phyloP scores from a whole-genome alignment of 2,113 vertebrate genomes.

The Formicarius rufipectus region DNA sequence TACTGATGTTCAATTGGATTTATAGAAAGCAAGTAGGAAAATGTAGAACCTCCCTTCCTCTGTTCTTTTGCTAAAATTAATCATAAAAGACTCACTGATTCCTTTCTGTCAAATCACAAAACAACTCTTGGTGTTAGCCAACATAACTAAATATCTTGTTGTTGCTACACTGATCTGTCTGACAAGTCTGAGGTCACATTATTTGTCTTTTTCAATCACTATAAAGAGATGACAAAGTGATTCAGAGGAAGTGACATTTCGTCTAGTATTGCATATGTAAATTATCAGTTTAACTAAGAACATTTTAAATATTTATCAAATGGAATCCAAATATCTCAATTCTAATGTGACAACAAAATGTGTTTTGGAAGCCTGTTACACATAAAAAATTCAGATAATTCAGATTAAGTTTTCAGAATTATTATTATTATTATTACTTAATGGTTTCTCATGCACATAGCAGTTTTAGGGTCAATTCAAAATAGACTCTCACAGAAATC shows the following conservation, averaged over 20 bases:
- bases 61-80: background rate
- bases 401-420: background rate
- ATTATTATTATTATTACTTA: background rate
- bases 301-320: background rate
- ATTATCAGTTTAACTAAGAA: background rate
- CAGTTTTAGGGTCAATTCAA: background rate
- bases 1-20: background rate
- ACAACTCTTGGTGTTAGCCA: background rate
- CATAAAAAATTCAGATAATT: background rate
- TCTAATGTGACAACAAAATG: background rate
- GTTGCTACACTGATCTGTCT: background rate
- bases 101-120: background rate
- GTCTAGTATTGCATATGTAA: background rate
- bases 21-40: background rate
- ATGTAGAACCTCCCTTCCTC: background rate
- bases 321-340: background rate
- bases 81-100: background rate
- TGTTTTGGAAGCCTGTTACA: background rate
- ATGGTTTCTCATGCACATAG: background rate
- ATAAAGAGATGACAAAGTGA: background rate
- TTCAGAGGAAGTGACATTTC: background rate
- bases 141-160: background rate
- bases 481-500: background rate
- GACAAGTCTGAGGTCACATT: background rate
- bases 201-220: background rate